phyloP scores from a whole-genome alignment of 2,888 invertebrate genomes.

The Microctonus hyperodae region DNA sequence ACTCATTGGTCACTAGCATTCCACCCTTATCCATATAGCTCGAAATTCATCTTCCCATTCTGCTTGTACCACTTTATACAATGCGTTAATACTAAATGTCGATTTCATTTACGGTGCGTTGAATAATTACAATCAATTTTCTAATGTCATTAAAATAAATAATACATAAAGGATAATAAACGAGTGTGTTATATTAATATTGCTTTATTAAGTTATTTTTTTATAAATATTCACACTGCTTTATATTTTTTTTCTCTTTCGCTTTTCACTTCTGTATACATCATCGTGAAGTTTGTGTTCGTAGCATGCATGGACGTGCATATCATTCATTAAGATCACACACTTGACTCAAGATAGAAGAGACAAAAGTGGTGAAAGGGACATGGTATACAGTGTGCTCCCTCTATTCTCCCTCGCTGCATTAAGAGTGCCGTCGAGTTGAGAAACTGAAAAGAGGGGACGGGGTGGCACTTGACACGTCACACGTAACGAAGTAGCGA shows the following conservation, averaged over 20 bases:
- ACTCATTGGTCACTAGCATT: slow-evolving; percentile 19
- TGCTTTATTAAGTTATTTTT: too few species aligned
- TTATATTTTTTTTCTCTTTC: background rate
- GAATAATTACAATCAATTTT: background rate
- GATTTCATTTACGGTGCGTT: background rate
- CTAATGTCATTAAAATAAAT: background rate
- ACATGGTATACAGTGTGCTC: slow-evolving; percentile 14
- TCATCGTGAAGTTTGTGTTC: background rate
- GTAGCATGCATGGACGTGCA: slow-evolving; percentile 52
- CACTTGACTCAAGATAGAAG: slow-evolving; percentile 32
- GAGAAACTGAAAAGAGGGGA: slow-evolving; percentile 46
- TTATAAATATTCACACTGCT: too few species aligned
- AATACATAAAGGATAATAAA: too few species aligned
- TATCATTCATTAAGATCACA: slow-evolving; percentile 59
- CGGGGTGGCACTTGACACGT: slow-evolving; percentile 60
- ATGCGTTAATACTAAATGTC: background rate
- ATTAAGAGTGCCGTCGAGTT: slow-evolving; percentile 23
- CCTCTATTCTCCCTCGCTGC: background rate
- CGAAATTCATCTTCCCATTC: background rate
- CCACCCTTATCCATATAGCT: background rate
- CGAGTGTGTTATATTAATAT: too few species aligned
- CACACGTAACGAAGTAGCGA: slow-evolving; percentile 63
- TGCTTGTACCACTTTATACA: background rate
- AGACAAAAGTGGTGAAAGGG: slow-evolving; percentile 21
- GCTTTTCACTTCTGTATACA: too few species aligned